These are phyloP conservation scores for Drosophila histrio DNA, from an alignment of 2,888 invertebrate genomes.

Conservation along the genomic window DNA sequence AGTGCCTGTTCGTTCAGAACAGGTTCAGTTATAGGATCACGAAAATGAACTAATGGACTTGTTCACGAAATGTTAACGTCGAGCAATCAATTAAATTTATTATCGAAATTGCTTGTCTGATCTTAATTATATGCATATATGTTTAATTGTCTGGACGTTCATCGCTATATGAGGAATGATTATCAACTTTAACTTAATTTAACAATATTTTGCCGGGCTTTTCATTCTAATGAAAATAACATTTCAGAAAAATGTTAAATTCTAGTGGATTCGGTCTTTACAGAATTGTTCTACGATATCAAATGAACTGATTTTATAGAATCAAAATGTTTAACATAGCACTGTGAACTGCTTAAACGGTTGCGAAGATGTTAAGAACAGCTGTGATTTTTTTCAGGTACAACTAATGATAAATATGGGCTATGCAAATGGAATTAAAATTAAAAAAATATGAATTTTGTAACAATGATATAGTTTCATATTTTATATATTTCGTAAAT, in stretches of 20 bases:
- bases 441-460: background rate
- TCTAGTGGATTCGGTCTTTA: background rate
- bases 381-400: constrained; percentile 8
- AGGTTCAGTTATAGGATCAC: background rate
- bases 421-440: background rate
- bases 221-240: background rate
- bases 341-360: background rate
- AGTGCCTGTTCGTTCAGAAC: background rate
- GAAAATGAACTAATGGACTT: background rate
- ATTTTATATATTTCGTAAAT: background rate
- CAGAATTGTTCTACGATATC: background rate
- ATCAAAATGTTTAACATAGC: constrained; percentile 44
- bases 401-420: background rate
- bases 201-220: too few relatives aligned
- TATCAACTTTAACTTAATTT: too few relatives aligned
- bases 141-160: too few relatives aligned
- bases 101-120: too few relatives aligned
- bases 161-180: too few relatives aligned
- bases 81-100: background rate
- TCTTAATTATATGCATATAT: too few relatives aligned
- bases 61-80: background rate
- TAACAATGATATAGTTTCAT: background rate
- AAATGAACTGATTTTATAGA: constrained; percentile 1
- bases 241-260: background rate
- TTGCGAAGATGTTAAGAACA: constrained; percentile 5